These are phyloP conservation scores for Laupala kohalensis DNA, from an alignment of 1,140 invertebrate genomes.

Conservation along the genomic window DNA sequence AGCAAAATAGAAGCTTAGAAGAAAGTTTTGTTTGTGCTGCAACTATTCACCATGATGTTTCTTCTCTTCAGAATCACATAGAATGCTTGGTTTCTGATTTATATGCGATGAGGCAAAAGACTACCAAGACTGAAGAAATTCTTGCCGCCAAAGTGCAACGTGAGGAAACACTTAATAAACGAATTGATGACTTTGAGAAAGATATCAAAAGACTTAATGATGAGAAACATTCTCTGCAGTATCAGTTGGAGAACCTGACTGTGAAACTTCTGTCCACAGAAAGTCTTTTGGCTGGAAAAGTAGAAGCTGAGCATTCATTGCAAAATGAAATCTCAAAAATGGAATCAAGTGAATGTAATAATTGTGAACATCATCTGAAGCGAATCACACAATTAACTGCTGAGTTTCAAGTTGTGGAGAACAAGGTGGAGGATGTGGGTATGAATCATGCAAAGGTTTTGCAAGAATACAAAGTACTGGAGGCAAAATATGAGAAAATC, in stretches of 20 bases:
- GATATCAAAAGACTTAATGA: neutral
- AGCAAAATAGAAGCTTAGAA: neutral
- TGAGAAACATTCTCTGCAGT: neutral
- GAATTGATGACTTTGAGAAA: neutral
- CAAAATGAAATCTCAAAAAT: neutral
- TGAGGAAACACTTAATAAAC: neutral
- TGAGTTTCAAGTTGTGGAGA: neutral
- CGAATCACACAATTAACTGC: neutral
- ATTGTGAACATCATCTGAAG: neutral
- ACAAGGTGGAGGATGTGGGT: neutral
- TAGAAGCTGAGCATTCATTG: neutral
- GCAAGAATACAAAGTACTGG: neutral
- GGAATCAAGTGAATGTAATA: neutral
- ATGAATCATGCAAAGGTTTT: neutral
- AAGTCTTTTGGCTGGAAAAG: neutral
- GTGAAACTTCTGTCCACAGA: neutral
- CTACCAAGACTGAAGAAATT: neutral
- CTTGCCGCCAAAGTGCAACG: neutral
- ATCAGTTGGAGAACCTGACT: neutral
- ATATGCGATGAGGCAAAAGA: neutral
- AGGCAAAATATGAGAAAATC: neutral
- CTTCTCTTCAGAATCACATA: neutral
- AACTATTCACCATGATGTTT: neutral
- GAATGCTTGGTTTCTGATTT: neutral
- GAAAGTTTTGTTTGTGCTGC: neutral